Evolutionary conservation across 2,113 vertebrate genomes (phyloP).

Genomic region (Boleophthalmus pectinirostris): DNA sequence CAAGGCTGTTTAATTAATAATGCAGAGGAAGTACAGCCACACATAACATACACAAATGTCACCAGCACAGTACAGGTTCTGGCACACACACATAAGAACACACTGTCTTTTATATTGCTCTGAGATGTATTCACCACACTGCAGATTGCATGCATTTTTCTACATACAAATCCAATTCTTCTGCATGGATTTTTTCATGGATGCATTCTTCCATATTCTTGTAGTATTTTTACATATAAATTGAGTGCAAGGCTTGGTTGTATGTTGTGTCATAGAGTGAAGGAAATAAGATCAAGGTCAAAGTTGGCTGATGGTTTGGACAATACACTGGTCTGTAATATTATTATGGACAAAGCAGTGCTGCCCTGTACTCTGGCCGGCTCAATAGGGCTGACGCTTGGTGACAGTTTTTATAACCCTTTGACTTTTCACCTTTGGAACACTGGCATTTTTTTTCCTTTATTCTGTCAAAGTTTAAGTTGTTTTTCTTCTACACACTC

Average conservation of each 20-base stretch:
- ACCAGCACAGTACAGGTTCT: neutral
- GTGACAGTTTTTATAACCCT: neutral
- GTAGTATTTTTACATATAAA: neutral
- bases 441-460: neutral
- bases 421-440: neutral
- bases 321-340: neutral
- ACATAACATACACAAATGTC: neutral
- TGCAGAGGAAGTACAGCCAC: neutral
- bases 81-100: neutral
- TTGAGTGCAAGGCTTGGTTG: neutral
- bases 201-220: neutral
- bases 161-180: neutral
- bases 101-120: neutral
- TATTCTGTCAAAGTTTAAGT: neutral
- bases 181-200: neutral
- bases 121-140: neutral
- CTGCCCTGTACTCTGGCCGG: neutral
- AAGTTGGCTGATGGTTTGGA: neutral
- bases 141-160: neutral
- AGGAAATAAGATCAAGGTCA: neutral
- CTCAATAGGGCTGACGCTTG: neutral
- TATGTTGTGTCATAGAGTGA: neutral
- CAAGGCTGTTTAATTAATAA: constrained; percentile 1
- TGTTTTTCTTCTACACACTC: too few relatives aligned
- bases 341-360: neutral